phyloP scores from a whole-genome alignment of 2,113 vertebrate genomes.

The Anarhynchus alexandrinus region DNA sequence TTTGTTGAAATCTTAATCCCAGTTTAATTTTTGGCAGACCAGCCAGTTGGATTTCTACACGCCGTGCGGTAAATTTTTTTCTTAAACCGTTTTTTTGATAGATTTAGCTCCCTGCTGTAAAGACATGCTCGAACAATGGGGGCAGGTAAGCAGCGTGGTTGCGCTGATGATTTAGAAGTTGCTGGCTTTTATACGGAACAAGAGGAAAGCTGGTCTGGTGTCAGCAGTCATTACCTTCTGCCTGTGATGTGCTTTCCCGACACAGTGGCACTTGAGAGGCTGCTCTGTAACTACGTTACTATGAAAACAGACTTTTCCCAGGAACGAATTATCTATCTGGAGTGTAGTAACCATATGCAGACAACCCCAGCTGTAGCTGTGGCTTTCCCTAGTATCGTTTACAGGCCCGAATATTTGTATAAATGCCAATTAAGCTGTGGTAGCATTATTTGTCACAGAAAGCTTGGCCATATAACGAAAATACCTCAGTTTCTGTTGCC shows the following conservation, averaged over 20 bases:
- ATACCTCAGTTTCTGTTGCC: slow-evolving; percentile 9
- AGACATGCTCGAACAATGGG: slow-evolving; percentile 37
- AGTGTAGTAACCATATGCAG: slow-evolving; percentile 33
- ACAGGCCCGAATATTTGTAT: slow-evolving; percentile 62
- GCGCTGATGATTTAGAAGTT: slow-evolving; percentile 48
- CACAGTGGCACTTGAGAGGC: slow-evolving; percentile 34
- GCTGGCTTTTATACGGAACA: slow-evolving; percentile 44
- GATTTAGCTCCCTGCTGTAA: slow-evolving; percentile 34
- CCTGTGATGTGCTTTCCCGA: slow-evolving; percentile 45
- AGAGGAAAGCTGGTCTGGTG: slow-evolving; percentile 30
- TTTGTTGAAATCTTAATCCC: neutral
- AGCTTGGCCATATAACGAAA: neutral
- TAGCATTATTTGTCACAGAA: slow-evolving; percentile 19
- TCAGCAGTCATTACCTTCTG: slow-evolving; percentile 45
- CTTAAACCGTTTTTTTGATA: slow-evolving; percentile 28
- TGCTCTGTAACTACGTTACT: slow-evolving; percentile 33
- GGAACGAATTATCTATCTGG: slow-evolving; percentile 35
- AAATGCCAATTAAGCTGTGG: neutral
- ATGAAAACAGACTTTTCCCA: slow-evolving; percentile 58
- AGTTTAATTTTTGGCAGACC: neutral
- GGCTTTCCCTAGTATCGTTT: slow-evolving; percentile 46
- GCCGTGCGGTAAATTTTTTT: neutral
- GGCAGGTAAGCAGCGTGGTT: slow-evolving; percentile 1
- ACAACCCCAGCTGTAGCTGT: slow-evolving; percentile 31
- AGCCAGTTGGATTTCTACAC: neutral